Base-by-base conservation (phyloP, 2,113 vertebrate species). In the Monarcha castaneiventris region DNA sequence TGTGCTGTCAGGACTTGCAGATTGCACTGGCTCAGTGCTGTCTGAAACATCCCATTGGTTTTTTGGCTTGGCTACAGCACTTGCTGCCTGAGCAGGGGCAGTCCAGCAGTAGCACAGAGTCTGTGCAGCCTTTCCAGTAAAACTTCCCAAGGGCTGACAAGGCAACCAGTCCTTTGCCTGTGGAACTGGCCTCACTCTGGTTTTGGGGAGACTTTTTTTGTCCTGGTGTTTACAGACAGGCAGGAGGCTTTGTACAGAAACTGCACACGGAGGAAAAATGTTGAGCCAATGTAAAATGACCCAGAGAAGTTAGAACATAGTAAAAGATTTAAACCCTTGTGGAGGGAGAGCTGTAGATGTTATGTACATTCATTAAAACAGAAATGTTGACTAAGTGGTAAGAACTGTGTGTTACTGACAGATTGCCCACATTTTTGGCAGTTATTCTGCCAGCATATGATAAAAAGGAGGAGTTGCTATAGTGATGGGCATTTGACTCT, bases 401-500 rank as follows among this genome's bases (percentile, higher is more conserved):
- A 74, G 84, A 86, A 25, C 63, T 88, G 55, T 80, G 63, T 66
- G 75, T 77, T 88, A 43, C 59, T 92, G 82, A 95, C 82, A 86
- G 75, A 78, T 64, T 90, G 82, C 72, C 86, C 68, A 44, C 10
- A 1, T 32, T 90, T 94, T 71, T 90, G 84, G 91, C 87, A 90
- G 78, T 84, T 87, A 8, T 44, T 77, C 82, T 85, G 48, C 77
- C 13, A 5, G 52, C 84, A 49, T 77, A 5, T 35, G 79, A 90
- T 67, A 59, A 86, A 94, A 91, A 88, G 66, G 72, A 93, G 51
- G 64, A 77, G 83, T 90, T 96, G 73, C 85, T 92, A 61, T 93
- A 95, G 83, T 72, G 68, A 91, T 48, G 78, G 79, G 55, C 39
- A 44, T 67, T 14, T 86, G 72, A 80, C 63, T 59, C 63, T 74